Conservation (phyloP, 2,888 invertebrate species). For the Xestia sexstrigata region DNA sequence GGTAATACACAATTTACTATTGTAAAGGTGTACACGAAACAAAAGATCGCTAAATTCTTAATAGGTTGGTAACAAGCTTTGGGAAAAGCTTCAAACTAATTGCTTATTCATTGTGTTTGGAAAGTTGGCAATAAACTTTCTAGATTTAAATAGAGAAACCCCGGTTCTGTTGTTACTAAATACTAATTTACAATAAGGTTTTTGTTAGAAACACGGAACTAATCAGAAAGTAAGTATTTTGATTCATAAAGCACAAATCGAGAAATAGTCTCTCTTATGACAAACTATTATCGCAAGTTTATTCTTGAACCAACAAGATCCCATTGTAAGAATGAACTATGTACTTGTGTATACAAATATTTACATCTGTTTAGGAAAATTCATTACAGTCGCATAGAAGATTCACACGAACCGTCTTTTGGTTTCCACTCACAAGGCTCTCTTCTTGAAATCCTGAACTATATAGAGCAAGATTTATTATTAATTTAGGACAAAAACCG, state of each 20-base stretch:
- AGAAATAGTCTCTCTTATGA: not conserved
- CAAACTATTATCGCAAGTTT: not conserved
- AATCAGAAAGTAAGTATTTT: not conserved
- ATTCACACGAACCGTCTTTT: not conserved
- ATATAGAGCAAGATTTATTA: not conserved
- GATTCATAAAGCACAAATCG: not conserved
- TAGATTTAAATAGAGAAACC: slow-evolving; percentile 46
- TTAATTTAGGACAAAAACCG: not conserved
- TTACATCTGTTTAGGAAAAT: slow-evolving; percentile 1
- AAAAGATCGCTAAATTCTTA: slow-evolving; percentile 32
- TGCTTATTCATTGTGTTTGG: slow-evolving; percentile 48
- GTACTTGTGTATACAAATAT: too few species aligned
- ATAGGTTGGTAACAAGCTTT: slow-evolving; percentile 34
- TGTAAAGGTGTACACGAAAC: slow-evolving; percentile 1
- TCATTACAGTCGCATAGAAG: not conserved
- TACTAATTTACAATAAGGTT: slow-evolving; percentile 6
- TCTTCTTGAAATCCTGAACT: not conserved
- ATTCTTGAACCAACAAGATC: not conserved
- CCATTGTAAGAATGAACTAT: not conserved
- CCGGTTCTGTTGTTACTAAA: slow-evolving; percentile 28
- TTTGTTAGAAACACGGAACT: not conserved
- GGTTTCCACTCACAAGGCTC: not conserved
- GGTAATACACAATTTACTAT: not conserved
- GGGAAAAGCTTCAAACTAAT: slow-evolving; percentile 42
- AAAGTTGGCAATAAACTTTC: slow-evolving; percentile 55